A percentile compares a stretch with the other conserved stretches of the same genome.
phyloP scores from a whole-genome alignment of 2,113 vertebrate species.

The Chloebia gouldiae region DNA sequence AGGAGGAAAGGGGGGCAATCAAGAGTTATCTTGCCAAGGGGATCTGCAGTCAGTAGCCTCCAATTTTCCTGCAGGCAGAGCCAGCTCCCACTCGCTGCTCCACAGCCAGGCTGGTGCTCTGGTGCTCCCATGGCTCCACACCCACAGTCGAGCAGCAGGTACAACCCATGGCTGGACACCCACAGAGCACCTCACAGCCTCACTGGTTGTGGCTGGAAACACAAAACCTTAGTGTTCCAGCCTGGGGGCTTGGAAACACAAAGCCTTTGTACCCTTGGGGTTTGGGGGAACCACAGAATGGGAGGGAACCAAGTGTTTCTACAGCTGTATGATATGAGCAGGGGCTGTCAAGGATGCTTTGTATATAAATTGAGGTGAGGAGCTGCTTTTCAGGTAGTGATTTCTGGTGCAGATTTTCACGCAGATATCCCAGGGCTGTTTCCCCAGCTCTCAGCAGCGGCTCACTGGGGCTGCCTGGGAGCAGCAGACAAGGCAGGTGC shows the following conservation, averaged over 20 bases:
- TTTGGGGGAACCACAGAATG: accelerated
- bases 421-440: accelerated
- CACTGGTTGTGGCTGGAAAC: not conserved
- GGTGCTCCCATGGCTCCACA: not conserved
- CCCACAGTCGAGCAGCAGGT: accelerated
- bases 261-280: not conserved
- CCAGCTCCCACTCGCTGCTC: not conserved
- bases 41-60: not conserved
- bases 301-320: not conserved
- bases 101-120: accelerated
- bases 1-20: not conserved
- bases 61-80: not conserved
- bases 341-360: not conserved
- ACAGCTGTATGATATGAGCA: not conserved
- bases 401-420: not conserved
- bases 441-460: accelerated
- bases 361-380: not conserved
- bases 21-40: not conserved
- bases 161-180: not conserved
- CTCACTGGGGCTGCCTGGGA: not conserved
- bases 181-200: not conserved
- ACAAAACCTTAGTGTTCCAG: not conserved
- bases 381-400: not conserved
- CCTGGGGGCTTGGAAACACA: not conserved
- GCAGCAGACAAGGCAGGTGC: not conserved